Conservation (phyloP, 2,113 vertebrate species). For the Tychaedon coryphoeus region DNA sequence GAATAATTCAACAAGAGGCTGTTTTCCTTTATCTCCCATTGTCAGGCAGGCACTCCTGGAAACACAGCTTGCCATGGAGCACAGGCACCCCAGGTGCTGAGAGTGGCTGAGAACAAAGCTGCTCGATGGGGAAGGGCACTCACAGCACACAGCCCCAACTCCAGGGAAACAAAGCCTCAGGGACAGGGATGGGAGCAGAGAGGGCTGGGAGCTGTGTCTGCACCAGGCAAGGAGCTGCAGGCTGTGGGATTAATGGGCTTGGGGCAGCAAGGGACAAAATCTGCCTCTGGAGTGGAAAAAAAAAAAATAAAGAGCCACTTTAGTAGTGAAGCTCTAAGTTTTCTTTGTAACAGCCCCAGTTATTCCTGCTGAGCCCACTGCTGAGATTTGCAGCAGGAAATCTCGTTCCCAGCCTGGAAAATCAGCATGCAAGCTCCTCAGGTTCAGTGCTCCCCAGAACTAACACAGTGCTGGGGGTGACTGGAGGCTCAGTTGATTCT, state of each 20-base stretch:
- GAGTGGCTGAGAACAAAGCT: constrained; percentile 55
- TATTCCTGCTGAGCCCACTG: background rate
- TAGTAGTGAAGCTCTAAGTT: background rate
- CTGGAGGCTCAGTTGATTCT: background rate
- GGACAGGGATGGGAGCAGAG: constrained; percentile 4
- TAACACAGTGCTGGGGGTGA: rapidly evolving
- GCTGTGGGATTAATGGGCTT: background rate
- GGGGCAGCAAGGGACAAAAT: constrained; percentile 31
- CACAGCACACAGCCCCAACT: background rate
- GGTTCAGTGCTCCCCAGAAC: background rate
- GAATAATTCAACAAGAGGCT: constrained; percentile 56
- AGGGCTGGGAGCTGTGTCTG: background rate
- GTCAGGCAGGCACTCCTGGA: constrained; percentile 61
- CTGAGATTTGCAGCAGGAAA: background rate
- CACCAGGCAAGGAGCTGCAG: background rate
- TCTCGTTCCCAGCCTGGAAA: background rate
- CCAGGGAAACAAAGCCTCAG: constrained; percentile 43
- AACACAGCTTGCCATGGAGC: constrained; percentile 30
- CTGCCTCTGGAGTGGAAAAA: background rate
- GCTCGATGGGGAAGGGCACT: constrained; percentile 39
- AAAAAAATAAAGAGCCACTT: background rate
- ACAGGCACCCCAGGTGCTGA: constrained; percentile 54
- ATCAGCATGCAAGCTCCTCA: background rate
- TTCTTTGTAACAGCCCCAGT: background rate
- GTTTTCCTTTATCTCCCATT: constrained; percentile 61